Conservation (phyloP, 2,113 vertebrate species). For the Enhydra lutris region DNA sequence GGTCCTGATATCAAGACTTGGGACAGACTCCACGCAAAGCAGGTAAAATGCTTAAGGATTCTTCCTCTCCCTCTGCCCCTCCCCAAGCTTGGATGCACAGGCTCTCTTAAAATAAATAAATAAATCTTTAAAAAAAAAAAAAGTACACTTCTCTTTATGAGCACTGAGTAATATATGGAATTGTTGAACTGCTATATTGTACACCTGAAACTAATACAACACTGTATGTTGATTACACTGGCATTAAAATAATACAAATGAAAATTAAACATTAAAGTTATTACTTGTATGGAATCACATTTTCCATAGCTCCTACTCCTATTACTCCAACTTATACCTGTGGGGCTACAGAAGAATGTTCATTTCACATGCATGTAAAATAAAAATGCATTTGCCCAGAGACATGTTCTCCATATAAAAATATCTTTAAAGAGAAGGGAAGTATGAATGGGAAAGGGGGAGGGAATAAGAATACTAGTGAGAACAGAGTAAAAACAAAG, state of each 20-base stretch:
- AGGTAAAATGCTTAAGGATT: background rate
- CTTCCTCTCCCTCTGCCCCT: background rate
- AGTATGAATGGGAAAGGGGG: background rate
- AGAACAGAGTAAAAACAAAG: background rate
- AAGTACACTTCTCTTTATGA: background rate
- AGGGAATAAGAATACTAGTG: background rate
- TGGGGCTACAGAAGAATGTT: background rate
- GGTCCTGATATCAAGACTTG: background rate
- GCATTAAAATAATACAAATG: background rate
- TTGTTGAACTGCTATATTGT: background rate
- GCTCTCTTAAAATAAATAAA: background rate
- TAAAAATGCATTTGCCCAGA: conserved; percentile 20
- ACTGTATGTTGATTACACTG: background rate
- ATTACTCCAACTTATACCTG: background rate
- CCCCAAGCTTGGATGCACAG: rapidly evolving
- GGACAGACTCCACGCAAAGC: background rate
- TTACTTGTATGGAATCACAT: background rate
- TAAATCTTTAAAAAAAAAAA: background rate
- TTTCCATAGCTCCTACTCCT: background rate
- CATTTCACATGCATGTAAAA: background rate
- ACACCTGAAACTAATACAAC: background rate
- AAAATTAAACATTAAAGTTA: background rate
- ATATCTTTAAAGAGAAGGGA: background rate
- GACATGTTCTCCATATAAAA: background rate
- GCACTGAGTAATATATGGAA: background rate